Conservation (phyloP, 2,113 vertebrate genomes). For the Megaceryle maxima region DNA sequence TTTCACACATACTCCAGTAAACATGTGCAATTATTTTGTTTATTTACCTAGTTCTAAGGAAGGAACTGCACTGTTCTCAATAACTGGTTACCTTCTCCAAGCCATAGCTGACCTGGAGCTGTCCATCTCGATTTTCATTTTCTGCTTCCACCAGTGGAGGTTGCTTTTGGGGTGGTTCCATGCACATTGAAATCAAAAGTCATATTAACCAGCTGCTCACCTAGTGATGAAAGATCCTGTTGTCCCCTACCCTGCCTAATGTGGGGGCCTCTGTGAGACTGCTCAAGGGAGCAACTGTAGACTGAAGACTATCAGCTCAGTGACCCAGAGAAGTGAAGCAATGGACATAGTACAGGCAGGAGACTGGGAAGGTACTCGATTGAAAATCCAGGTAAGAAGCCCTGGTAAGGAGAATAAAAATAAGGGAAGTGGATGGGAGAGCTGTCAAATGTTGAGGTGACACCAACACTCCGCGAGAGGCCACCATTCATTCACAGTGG, state of each 20-base stretch:
- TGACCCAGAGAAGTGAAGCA: neutral
- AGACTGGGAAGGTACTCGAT: rapidly evolving
- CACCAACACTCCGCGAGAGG: neutral
- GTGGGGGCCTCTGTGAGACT: neutral
- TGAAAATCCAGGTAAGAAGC: neutral
- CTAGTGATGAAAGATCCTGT: neutral
- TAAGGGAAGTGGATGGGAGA: neutral
- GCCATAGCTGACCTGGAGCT: neutral
- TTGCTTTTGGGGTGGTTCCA: neutral
- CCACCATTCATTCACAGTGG: rapidly evolving
- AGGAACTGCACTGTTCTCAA: slow-evolving; percentile 3
- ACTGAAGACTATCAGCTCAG: neutral
- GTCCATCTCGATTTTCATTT: neutral
- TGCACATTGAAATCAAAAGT: neutral
- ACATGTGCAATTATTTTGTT: slow-evolving; percentile 50
- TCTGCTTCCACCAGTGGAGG: neutral
- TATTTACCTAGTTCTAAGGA: slow-evolving; percentile 52
- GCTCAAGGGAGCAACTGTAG: neutral
- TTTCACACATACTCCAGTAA: slow-evolving; percentile 38
- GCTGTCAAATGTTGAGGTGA: neutral
- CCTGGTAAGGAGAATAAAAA: neutral
- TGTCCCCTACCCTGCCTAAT: neutral
- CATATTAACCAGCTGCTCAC: neutral
- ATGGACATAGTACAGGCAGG: neutral
- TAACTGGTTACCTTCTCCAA: neutral